Evolutionary conservation across 1,140 invertebrate genomes (phyloP).

Genomic region (Tetraneura akinire): DNA sequence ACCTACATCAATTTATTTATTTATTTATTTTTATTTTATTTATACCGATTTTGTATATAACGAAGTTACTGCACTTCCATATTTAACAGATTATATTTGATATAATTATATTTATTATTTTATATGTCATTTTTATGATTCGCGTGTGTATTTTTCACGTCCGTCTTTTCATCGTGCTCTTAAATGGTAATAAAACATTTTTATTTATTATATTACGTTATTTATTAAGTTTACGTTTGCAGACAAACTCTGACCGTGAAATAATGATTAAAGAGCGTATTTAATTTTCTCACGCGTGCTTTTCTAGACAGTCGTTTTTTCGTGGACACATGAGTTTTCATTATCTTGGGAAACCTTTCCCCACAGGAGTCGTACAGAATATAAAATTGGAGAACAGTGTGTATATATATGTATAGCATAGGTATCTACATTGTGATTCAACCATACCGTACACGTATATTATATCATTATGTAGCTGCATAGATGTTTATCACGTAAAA

Average conservation of each 20-base stretch:
- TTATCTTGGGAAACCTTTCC: neutral
- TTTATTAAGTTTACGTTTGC: neutral
- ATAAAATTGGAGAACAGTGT: neutral
- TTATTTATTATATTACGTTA: too few relatives aligned
- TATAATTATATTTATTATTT: too few relatives aligned
- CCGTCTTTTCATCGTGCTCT: too few relatives aligned
- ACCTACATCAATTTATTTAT: too few relatives aligned
- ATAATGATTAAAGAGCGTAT: neutral
- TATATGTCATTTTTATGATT: too few relatives aligned
- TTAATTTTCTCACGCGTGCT: constrained; percentile 23
- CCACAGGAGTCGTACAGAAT: neutral
- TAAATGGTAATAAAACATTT: too few relatives aligned
- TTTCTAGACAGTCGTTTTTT: neutral
- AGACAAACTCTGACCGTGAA: neutral
- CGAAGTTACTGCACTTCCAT: too few relatives aligned
- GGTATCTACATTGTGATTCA: neutral
- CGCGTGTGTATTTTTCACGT: too few relatives aligned
- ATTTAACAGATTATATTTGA: too few relatives aligned
- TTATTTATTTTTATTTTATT: too few relatives aligned
- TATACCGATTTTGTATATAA: too few relatives aligned
- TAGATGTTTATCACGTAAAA: neutral
- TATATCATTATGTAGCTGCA: neutral
- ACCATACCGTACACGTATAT: neutral
- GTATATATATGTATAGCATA: neutral
- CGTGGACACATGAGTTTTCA: constrained; percentile 2